These are phyloP conservation scores for Brachyalestes nurse DNA, from an alignment of 2,797 vertebrate genomes.

Conservation along the genomic window DNA sequence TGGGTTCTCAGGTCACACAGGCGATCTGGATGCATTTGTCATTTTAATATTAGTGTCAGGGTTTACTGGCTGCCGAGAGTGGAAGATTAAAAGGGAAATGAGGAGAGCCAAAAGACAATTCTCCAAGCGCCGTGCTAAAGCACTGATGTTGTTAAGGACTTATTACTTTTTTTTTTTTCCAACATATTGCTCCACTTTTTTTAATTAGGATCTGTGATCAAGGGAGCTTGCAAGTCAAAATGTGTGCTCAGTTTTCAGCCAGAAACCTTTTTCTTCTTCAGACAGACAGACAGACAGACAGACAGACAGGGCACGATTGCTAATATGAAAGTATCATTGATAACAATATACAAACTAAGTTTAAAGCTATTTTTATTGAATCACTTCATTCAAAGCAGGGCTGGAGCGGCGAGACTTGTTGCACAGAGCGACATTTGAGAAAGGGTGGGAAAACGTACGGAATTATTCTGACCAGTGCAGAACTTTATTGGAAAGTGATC, in stretches of 20 bases:
- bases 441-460: background rate
- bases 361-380: background rate
- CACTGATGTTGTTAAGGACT: constrained; percentile 22
- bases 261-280: background rate
- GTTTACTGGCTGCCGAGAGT: constrained; percentile 33
- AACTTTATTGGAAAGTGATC: no score
- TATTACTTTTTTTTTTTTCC: constrained; percentile 17
- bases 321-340: no score
- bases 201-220: constrained; percentile 21
- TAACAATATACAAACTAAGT: no score
- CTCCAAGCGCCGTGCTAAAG: background rate
- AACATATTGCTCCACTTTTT: constrained; percentile 21
- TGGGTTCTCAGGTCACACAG: constrained; percentile 31
- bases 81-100: constrained; percentile 49
- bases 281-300: constrained; percentile 36
- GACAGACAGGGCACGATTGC: no score
- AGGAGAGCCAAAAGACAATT: constrained; percentile 33
- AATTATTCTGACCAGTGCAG: no score
- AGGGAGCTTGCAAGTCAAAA: background rate
- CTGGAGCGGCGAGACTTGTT: background rate
- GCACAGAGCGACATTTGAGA: background rate
- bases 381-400: background rate
- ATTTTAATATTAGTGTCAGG: constrained; percentile 47
- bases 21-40: constrained; percentile 46
- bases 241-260: background rate